A percentile compares a stretch with the other conserved stretches of the same genome.
Evolutionary conservation across 2,113 vertebrate species (phyloP).

Genomic region (Anser cygnoides): DNA sequence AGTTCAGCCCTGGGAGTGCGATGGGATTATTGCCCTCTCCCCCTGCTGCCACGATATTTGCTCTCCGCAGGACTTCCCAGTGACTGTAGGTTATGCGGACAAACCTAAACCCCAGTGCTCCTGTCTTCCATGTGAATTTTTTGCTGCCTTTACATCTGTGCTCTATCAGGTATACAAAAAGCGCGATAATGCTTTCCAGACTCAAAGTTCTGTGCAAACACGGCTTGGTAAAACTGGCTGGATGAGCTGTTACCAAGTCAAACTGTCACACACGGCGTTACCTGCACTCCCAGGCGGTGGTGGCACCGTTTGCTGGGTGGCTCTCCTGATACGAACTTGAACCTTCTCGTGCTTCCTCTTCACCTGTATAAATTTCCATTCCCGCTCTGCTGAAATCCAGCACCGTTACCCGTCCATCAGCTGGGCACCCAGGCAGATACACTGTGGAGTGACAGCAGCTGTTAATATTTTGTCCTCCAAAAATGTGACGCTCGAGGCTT

Average conservation of each 20-base stretch:
- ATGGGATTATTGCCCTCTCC: slow-evolving; percentile 3
- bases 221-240: not conserved
- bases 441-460: not conserved
- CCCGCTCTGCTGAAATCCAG: not conserved
- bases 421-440: not conserved
- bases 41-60: not conserved
- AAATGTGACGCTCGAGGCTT: not conserved
- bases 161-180: not conserved
- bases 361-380: not conserved
- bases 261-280: not conserved
- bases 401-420: not conserved
- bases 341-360: not conserved
- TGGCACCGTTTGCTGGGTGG: not conserved
- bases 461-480: not conserved
- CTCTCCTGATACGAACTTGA: not conserved
- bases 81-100: not conserved
- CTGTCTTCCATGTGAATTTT: accelerated
- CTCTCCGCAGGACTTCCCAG: slow-evolving; percentile 20
- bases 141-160: not conserved
- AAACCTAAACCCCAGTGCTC: not conserved
- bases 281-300: not conserved
- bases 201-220: not conserved
- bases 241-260: not conserved
- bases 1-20: not conserved
- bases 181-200: not conserved